Percentiles rank a stretch among this genome's conserved stretches.
These are phyloP conservation scores for Megastigmus dorsalis DNA, from an alignment of 2,888 invertebrate genomes.

Conservation along the genomic window DNA sequence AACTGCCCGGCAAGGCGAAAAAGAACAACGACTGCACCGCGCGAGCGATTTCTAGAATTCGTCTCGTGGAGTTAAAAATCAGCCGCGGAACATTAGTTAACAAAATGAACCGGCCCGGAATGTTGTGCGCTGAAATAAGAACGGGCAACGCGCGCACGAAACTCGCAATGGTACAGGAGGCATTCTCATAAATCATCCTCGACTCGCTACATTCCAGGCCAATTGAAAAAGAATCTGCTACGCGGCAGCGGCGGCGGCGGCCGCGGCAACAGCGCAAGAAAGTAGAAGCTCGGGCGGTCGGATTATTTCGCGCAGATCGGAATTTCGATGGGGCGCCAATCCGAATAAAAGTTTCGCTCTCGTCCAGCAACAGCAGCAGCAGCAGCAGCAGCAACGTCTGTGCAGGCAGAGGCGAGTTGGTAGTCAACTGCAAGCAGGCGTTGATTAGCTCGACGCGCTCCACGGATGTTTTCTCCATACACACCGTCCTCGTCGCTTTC, in stretches of 20 bases:
- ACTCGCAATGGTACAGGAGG: no score
- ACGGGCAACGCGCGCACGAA: no score
- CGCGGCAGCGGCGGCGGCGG: no score
- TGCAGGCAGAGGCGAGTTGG: no score
- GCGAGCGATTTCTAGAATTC: no score
- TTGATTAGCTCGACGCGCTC: conserved; percentile 70
- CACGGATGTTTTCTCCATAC: conserved; percentile 71
- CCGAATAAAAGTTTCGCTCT: conserved; percentile 48
- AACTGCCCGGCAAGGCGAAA: no score
- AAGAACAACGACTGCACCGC: no score
- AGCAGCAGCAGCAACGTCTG: background rate
- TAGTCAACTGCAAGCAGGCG: conserved; percentile 66
- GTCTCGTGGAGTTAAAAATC: no score
- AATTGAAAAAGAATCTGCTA: conserved; percentile 21
- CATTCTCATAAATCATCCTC: conserved; percentile 31
- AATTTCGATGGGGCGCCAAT: conserved; percentile 72
- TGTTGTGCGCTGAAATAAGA: no score
- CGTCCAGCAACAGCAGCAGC: background rate
- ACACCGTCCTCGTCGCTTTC: conserved; percentile 30
- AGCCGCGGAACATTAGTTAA: no score
- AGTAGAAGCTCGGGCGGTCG: conserved; percentile 7
- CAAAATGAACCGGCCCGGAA: no score
- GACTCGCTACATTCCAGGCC: conserved; percentile 27
- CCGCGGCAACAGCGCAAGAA: no score
- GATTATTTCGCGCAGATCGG: conserved; percentile 66